Conservation (phyloP, 2,113 vertebrate genomes). For the Coptodon bakossiorum region DNA sequence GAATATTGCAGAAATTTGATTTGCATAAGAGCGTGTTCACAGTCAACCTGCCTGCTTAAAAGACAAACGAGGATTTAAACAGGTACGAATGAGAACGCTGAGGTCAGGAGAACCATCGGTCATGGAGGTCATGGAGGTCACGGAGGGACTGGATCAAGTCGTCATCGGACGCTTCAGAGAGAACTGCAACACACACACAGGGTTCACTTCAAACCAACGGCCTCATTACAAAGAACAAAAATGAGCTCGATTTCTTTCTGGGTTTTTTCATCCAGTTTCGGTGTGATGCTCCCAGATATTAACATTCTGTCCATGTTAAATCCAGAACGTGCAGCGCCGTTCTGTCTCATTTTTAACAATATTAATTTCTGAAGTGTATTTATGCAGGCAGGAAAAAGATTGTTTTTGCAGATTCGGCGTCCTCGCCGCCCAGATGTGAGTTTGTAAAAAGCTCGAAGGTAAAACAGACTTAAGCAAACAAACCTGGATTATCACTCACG, state of each 20-base stretch:
- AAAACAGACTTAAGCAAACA: neutral
- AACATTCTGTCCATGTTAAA: neutral
- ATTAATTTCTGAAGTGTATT: neutral
- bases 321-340: neutral
- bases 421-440: accelerated
- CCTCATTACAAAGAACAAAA: neutral
- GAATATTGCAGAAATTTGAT: neutral
- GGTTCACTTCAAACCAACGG: neutral
- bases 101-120: neutral
- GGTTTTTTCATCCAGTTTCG: neutral
- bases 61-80: neutral
- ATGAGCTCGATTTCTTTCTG: neutral
- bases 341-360: neutral
- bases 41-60: neutral
- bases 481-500: slow-evolving; percentile 73
- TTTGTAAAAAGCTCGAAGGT: neutral
- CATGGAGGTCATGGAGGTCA: neutral
- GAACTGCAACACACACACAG: neutral
- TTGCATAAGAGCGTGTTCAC: neutral
- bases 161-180: neutral
- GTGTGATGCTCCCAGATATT: accelerated
- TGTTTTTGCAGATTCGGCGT: accelerated
- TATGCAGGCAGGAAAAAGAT: neutral
- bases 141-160: neutral
- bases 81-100: neutral